Evolutionary conservation across 2,797 vertebrate genomes (phyloP).

Genomic region (Hippoglossus hippoglossus): DNA sequence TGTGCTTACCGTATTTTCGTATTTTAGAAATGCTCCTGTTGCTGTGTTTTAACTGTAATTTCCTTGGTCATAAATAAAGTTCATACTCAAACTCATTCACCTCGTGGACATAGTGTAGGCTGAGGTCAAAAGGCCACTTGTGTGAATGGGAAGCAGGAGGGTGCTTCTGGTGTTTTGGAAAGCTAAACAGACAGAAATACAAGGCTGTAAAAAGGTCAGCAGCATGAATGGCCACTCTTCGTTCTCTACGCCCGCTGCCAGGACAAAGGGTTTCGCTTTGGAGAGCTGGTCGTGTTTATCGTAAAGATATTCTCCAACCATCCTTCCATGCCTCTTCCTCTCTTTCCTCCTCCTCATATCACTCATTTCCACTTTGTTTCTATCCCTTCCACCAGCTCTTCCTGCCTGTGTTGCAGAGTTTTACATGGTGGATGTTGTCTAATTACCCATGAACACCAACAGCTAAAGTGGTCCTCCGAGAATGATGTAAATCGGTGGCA

Average conservation of each 20-base stretch:
- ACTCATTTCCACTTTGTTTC: neutral
- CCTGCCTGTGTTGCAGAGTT: conserved; percentile 20
- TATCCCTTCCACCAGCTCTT: conserved; percentile 7
- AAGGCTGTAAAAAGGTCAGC: conserved; percentile 62
- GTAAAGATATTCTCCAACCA: conserved; percentile 20
- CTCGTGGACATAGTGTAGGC: neutral
- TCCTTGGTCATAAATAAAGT: conserved; percentile 1
- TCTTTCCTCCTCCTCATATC: conserved; percentile 10
- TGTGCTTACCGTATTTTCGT: conserved; percentile 9
- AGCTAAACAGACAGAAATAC: conserved; percentile 47
- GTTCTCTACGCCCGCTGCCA: conserved; percentile 4
- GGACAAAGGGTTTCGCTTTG: conserved; percentile 37
- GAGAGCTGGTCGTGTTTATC: conserved; percentile 17
- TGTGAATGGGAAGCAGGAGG: conserved; percentile 42
- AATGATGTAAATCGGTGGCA: conserved; percentile 75
- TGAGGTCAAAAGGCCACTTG: conserved; percentile 37
- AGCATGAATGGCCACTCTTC: conserved; percentile 45
- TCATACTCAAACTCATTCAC: conserved; percentile 2
- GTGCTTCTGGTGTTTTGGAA: conserved; percentile 45
- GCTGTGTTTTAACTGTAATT: neutral
- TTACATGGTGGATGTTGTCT: conserved; percentile 39
- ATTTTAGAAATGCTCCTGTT: neutral
- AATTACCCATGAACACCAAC: conserved; percentile 68
- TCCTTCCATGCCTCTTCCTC: conserved; percentile 10
- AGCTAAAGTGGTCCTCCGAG: conserved; percentile 66